Evolutionary conservation across 2,888 invertebrate genomes (phyloP).

Genomic region (Hirtodrosophila histrioides): DNA sequence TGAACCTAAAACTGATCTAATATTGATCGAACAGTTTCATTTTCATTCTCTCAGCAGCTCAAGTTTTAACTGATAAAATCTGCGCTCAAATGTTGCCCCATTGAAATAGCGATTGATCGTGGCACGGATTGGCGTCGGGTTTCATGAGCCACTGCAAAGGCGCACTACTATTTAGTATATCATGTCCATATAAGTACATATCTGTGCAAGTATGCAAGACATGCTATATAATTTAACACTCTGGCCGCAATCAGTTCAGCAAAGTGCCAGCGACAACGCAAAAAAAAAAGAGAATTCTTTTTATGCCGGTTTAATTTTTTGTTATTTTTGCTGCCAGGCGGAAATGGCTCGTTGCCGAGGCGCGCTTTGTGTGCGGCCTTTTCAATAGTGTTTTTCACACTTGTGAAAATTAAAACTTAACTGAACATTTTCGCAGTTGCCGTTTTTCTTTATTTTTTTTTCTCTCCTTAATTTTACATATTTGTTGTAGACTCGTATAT

Average conservation of each 20-base stretch:
- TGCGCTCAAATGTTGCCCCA: conserved; percentile 1
- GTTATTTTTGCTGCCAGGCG: conserved; percentile 43
- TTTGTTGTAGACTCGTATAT: conserved; percentile 5
- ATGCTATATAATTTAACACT: conserved; percentile 37
- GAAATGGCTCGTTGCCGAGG: conserved; percentile 62
- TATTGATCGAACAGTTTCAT: no score
- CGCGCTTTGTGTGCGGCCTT: conserved; percentile 59
- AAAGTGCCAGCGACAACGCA: conserved; percentile 22
- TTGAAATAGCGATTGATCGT: conserved; percentile 15
- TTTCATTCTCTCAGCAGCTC: neutral
- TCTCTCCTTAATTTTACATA: neutral
- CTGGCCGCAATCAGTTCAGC: conserved; percentile 27
- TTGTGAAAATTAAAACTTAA: conserved; percentile 77
- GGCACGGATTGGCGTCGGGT: conserved; percentile 23
- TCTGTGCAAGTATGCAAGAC: conserved; percentile 5
- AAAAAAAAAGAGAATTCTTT: conserved; percentile 26
- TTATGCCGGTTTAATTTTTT: conserved; percentile 5
- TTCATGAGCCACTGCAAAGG: conserved; percentile 6
- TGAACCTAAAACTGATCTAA: no score
- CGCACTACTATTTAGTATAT: conserved; percentile 1
- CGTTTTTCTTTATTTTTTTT: conserved; percentile 22
- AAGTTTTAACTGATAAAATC: neutral
- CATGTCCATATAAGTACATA: conserved; percentile 15
- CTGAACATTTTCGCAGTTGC: conserved; percentile 61
- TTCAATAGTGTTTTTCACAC: conserved; percentile 74